A percentile compares a stretch with the other conserved stretches of the same genome.
Conservation (phyloP, 2,113 vertebrate species). For the Platysteira castanea region DNA sequence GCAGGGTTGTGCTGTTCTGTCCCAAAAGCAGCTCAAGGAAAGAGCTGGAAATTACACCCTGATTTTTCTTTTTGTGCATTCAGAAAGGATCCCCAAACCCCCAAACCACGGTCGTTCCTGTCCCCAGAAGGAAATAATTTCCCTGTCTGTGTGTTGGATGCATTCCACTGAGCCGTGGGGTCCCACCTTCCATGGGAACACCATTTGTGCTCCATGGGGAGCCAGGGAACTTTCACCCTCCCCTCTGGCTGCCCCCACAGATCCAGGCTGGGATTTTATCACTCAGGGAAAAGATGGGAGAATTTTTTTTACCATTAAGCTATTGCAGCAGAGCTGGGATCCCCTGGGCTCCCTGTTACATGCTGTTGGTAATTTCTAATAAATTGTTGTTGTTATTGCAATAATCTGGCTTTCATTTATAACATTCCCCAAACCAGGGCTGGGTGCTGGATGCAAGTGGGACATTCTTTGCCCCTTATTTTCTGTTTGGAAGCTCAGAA, state of each 20-base stretch:
- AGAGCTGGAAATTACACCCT: neutral
- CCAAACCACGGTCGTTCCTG: accelerated
- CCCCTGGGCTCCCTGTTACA: neutral
- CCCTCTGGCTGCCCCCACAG: neutral
- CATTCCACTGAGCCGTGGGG: neutral
- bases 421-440: neutral
- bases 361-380: too few relatives aligned
- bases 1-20: neutral
- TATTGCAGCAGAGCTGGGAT: neutral
- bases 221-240: neutral
- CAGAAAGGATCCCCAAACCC: neutral
- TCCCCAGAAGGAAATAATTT: neutral
- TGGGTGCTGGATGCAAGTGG: neutral
- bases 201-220: neutral
- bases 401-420: too few relatives aligned
- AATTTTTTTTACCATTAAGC: accelerated
- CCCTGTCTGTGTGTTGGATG: neutral
- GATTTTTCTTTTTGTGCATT: neutral
- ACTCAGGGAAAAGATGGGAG: accelerated
- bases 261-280: accelerated
- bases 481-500: neutral
- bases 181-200: neutral
- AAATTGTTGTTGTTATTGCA: too few relatives aligned
- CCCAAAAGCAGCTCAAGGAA: neutral
- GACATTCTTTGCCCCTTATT: neutral